phyloP scores from a whole-genome alignment of 1,140 invertebrate genomes.

The Drosophila carrolli region DNA sequence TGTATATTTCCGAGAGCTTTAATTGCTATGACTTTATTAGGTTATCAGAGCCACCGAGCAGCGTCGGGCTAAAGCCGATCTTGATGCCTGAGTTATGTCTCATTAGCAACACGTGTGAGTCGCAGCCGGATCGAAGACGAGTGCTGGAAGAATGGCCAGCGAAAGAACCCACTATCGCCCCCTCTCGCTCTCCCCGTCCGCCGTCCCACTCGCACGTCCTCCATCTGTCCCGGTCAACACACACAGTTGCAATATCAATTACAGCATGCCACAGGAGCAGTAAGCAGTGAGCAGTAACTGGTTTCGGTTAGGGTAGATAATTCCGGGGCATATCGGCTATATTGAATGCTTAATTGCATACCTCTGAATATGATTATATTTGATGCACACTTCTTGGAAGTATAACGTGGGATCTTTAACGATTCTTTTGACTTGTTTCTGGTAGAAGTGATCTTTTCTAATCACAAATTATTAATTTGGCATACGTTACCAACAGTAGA shows the following conservation, averaged over 20 bases:
- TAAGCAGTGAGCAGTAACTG: conserved; percentile 69
- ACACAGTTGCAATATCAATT: conserved; percentile 82
- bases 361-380: not conserved
- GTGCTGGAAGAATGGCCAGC: conserved; percentile 17
- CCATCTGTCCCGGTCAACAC: conserved; percentile 40
- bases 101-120: conserved; percentile 79
- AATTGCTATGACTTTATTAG: conserved; percentile 83
- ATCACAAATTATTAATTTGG: no score
- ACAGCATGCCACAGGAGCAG: conserved; percentile 83
- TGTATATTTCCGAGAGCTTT: conserved; percentile 60
- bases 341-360: not conserved
- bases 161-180: conserved; percentile 40
- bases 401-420: not conserved
- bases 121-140: conserved; percentile 26
- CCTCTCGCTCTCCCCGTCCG: not conserved
- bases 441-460: no score
- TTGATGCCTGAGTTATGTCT: conserved; percentile 73
- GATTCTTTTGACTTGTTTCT: no score
- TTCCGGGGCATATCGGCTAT: conserved; percentile 18
- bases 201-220: not conserved
- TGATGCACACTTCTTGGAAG: conserved; percentile 2
- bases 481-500: no score
- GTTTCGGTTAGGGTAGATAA: conserved; percentile 52
- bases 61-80: conserved; percentile 28
- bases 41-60: conserved; percentile 62